Conservation (phyloP, 2,888 invertebrate genomes). For the Pogonocherus hispidulus region DNA sequence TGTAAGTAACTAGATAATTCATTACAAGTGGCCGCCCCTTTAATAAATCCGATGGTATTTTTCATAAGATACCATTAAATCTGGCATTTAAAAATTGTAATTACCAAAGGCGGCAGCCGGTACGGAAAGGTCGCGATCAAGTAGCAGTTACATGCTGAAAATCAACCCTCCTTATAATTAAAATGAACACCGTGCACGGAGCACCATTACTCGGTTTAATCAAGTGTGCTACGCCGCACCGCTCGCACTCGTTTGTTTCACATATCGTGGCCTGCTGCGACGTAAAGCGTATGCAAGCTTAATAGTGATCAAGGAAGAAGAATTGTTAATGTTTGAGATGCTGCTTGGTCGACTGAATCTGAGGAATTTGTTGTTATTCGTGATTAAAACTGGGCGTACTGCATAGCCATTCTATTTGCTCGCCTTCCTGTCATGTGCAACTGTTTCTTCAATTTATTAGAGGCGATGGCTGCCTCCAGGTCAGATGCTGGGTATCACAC, state of each 20-base stretch:
- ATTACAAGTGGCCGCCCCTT: constrained; percentile 39
- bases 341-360: constrained; percentile 60
- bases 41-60: constrained; percentile 37
- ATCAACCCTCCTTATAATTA: constrained; percentile 43
- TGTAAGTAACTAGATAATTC: constrained; percentile 32
- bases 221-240: constrained; percentile 33
- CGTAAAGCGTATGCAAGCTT: constrained; percentile 40
- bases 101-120: constrained; percentile 39
- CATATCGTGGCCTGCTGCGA: constrained; percentile 32
- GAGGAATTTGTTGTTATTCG: constrained; percentile 64
- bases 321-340: constrained; percentile 44
- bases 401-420: constrained; percentile 60
- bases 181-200: constrained; percentile 20
- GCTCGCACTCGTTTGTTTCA: constrained; percentile 33
- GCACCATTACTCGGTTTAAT: constrained; percentile 33
- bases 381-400: constrained; percentile 65
- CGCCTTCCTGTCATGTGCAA: constrained; percentile 62
- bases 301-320: constrained; percentile 45
- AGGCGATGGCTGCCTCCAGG: constrained; percentile 54
- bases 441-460: constrained; percentile 60
- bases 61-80: constrained; percentile 49
- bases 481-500: constrained; percentile 53
- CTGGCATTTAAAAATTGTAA: constrained; percentile 58
- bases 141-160: constrained; percentile 42
- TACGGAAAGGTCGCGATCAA: constrained; percentile 40